A percentile compares a stretch with the other conserved stretches of the same genome.
phyloP scores from a whole-genome alignment of 23 tunicate species.

The Pegea sp. region DNA sequence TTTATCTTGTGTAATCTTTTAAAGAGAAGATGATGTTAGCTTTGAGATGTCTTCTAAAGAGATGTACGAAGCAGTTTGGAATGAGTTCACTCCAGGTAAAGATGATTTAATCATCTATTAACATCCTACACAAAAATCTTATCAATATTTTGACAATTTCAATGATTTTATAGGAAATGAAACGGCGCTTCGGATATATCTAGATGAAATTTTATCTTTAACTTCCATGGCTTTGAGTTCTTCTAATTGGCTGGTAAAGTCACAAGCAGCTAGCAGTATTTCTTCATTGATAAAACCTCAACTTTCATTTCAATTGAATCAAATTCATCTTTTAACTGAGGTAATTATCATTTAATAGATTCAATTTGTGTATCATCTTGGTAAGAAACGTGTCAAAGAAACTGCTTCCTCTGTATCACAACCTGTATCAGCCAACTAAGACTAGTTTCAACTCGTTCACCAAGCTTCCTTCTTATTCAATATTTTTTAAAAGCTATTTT shows the following conservation, averaged over 20 bases:
- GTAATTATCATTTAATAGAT: no score
- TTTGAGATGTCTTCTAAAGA: conserved; percentile 10
- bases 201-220: conserved; percentile 25
- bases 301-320: no score
- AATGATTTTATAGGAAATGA: conserved; percentile 14
- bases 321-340: no score
- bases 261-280: conserved; percentile 62
- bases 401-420: no score
- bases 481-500: no score
- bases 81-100: conserved; percentile 74
- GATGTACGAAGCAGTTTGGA: conserved; percentile 62
- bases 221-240: conserved; percentile 28
- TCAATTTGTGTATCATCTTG: no score
- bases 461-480: no score
- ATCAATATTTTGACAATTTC: background rate
- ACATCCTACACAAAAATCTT: background rate
- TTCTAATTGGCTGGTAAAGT: conserved; percentile 40
- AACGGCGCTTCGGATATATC: conserved; percentile 36
- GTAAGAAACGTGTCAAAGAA: no score
- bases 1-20: no score
- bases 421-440: no score
- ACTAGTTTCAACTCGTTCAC: no score
- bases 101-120: background rate
- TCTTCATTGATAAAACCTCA: conserved; percentile 49
- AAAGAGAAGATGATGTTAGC: conserved; percentile 14